Percentiles rank a stretch among this genome's conserved stretches.
Conservation (phyloP, 2,113 vertebrate genomes). For the Ia io region DNA sequence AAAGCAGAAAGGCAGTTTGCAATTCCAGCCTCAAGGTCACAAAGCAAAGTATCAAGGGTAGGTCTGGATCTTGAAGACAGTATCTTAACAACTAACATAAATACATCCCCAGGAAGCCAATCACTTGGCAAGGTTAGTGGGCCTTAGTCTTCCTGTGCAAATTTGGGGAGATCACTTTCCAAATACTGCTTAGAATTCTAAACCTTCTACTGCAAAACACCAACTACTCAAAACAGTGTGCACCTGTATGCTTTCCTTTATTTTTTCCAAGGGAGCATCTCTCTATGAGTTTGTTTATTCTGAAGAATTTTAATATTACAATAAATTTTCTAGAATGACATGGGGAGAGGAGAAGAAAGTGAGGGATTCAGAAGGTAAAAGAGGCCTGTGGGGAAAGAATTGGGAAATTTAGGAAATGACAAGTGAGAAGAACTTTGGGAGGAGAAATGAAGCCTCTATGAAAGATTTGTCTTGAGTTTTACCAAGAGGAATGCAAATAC, state of each 20-base stretch:
- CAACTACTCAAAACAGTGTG: neutral
- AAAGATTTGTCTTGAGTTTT: neutral
- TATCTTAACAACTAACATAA: neutral
- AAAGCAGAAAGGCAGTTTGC: neutral
- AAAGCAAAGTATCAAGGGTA: neutral
- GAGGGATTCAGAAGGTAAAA: neutral
- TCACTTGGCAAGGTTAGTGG: neutral
- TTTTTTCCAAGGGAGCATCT: conserved; percentile 19
- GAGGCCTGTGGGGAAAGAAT: neutral
- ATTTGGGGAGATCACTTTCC: neutral
- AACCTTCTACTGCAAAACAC: neutral
- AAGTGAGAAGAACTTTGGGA: neutral
- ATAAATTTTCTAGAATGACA: neutral
- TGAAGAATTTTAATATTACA: neutral
- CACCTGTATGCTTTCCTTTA: neutral
- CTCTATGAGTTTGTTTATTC: neutral
- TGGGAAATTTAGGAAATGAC: neutral
- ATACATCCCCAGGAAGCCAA: neutral
- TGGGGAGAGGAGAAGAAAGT: neutral
- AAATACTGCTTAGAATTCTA: neutral
- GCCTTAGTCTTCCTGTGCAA: neutral
- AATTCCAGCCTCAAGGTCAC: neutral
- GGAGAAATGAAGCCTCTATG: neutral
- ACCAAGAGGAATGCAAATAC: neutral
- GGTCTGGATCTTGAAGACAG: neutral